Conservation (phyloP, 2,113 vertebrate genomes). For the Petaurus breviceps region DNA sequence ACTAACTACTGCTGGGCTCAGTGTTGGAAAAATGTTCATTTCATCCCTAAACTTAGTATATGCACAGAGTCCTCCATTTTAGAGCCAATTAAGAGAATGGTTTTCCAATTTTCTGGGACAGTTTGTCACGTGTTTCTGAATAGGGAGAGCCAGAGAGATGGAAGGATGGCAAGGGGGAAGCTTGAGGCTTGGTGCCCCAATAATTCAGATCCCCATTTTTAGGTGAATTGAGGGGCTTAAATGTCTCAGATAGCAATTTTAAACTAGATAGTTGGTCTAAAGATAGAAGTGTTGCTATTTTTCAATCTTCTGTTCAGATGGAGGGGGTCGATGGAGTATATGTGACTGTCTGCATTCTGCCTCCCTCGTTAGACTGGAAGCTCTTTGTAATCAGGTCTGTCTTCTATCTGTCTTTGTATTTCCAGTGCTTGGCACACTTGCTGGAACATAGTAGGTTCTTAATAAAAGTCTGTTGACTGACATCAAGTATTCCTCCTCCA, state of each 20-base stretch:
- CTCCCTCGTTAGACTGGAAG: background rate
- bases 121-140: conserved; percentile 51
- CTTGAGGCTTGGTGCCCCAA: conserved; percentile 21
- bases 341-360: background rate
- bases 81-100: conserved; percentile 64
- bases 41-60: conserved; percentile 65
- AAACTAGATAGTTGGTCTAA: background rate
- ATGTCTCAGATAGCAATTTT: background rate
- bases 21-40: conserved; percentile 71
- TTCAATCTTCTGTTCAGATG: background rate
- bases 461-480: background rate
- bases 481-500: background rate
- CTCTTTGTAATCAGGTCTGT: background rate
- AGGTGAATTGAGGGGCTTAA: conserved; percentile 40
- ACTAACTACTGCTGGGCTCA: conserved; percentile 55
- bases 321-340: too few relatives aligned
- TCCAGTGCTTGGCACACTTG: too few relatives aligned
- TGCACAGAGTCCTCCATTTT: conserved; percentile 55
- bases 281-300: conserved; percentile 27
- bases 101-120: conserved; percentile 69
- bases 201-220: conserved; percentile 36
- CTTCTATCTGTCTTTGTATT: background rate
- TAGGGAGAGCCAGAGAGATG: conserved; percentile 55
- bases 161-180: conserved; percentile 25
- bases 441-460: background rate